Evolutionary conservation across 2,113 vertebrate species (phyloP), one percentile per base, ranked within the genome.

Genomic region (human (Homo sapiens)): DNA sequence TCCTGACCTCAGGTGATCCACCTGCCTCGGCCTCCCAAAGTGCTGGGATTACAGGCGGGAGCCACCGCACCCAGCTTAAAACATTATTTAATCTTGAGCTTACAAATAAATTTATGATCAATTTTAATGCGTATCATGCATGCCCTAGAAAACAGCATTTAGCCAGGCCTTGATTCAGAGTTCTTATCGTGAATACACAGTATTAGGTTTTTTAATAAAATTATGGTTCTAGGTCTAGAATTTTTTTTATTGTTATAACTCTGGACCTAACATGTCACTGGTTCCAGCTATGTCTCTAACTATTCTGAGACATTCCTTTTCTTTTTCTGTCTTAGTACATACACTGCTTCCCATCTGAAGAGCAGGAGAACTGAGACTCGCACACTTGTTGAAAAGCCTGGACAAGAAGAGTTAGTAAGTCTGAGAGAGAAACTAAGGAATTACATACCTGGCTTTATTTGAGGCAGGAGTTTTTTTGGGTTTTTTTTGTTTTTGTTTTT

Each of bases 21-120:
- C 61, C 27, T 5, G 12, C 27, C 12, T 64, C 61, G 4, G 27
- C 27, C 25, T 64, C 61, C 61, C 61, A 32, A 32, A 64, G 27
- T 64, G 11, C 61, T 64, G 61, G 27, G 27, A 32, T 64, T 64
- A 64, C 27, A 64, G 61, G 61, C 2, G 5, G 27, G 27, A 64
- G 5, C 61, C 61, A 64, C 61, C 5, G 1, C 11, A 30, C 27
- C 27, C 30, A 30, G 61, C 12, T 30, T 64, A 81, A 96, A 89
- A 64, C 89, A 78, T 38, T 93, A 94, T 83, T 89, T 92, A 23
- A 90, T 94, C 90, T 90, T 88, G 81, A 90, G 52, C 35, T 82
- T 89, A 83, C 0, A 92, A 57, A 81, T 83, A 48, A 16, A 93
- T 92, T 76, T 86, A 52, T 79, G 79, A 79, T 96, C 82, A 86